phyloP scores from a whole-genome alignment of 2,797 vertebrate genomes.

The Propithecus deckenii region DNA sequence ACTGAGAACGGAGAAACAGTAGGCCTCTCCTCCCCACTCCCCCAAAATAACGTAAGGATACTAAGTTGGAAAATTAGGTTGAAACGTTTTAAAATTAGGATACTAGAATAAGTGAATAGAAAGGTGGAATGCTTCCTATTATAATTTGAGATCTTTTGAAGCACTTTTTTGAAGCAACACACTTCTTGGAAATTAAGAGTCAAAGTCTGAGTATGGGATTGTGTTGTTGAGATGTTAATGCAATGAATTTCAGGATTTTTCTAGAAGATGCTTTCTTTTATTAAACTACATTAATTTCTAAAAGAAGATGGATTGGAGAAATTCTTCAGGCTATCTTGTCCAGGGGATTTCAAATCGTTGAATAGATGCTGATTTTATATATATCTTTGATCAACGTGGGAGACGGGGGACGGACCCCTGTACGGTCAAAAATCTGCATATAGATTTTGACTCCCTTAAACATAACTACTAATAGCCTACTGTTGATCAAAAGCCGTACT shows the following conservation, averaged over 20 bases:
- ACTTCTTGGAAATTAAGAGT: neutral
- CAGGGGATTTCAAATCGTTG: neutral
- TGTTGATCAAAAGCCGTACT: neutral
- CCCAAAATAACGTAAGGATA: neutral
- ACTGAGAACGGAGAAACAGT: neutral
- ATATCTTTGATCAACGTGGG: neutral
- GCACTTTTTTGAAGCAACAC: neutral
- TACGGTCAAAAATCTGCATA: neutral
- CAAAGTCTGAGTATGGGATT: rapidly evolving
- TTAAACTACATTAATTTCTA: neutral
- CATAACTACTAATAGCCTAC: neutral
- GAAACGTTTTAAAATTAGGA: neutral
- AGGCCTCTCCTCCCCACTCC: rapidly evolving
- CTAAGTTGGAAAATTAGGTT: neutral
- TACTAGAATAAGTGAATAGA: neutral
- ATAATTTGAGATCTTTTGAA: neutral
- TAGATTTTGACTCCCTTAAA: neutral
- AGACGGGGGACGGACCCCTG: neutral
- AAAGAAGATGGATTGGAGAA: neutral
- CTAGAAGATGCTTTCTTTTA: neutral
- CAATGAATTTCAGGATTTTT: neutral
- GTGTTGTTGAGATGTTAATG: neutral
- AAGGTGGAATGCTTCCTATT: neutral
- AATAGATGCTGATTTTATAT: neutral
- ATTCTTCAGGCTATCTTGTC: neutral